Conservation (phyloP, 1,140 invertebrate genomes). For the Neodiprion fabricii region DNA sequence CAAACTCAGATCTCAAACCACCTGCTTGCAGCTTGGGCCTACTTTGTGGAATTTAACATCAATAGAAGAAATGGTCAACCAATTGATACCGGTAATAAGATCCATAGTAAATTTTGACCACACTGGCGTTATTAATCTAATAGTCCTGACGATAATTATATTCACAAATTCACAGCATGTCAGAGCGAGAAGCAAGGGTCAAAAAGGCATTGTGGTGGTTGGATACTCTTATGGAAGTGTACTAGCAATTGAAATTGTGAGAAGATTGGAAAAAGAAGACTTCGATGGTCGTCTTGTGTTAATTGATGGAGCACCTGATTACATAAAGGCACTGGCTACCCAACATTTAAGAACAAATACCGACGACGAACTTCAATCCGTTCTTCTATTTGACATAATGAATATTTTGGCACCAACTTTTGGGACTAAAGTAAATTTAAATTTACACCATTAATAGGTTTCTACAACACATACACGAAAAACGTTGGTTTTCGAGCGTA, state of each 20-base stretch:
- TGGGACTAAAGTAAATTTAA: too few species aligned
- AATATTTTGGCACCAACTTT: constrained; percentile 28
- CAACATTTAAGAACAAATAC: constrained; percentile 31
- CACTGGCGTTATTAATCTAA: not conserved
- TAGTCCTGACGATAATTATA: not conserved
- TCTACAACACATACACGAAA: too few species aligned
- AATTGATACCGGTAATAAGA: constrained; percentile 51
- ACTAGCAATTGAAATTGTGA: constrained; percentile 52
- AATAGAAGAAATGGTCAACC: constrained; percentile 50
- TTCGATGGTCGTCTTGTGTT: constrained; percentile 48
- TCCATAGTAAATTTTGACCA: not conserved
- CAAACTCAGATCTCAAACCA: constrained; percentile 67
- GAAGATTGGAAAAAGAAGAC: constrained; percentile 49
- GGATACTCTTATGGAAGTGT: constrained; percentile 58
- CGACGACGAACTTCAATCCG: constrained; percentile 40
- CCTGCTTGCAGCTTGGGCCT: constrained; percentile 67
- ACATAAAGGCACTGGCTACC: constrained; percentile 43
- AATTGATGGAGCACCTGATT: constrained; percentile 56
- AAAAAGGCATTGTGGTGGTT: constrained; percentile 51
- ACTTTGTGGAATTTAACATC: constrained; percentile 48
- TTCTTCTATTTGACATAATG: constrained; percentile 42
- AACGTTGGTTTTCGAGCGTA: too few species aligned
- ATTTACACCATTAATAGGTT: too few species aligned
- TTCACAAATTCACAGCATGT: constrained; percentile 36
- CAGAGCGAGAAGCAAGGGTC: constrained; percentile 40